phyloP scores from a whole-genome alignment of 2,797 vertebrate species.

The Adelosebastes latens region DNA sequence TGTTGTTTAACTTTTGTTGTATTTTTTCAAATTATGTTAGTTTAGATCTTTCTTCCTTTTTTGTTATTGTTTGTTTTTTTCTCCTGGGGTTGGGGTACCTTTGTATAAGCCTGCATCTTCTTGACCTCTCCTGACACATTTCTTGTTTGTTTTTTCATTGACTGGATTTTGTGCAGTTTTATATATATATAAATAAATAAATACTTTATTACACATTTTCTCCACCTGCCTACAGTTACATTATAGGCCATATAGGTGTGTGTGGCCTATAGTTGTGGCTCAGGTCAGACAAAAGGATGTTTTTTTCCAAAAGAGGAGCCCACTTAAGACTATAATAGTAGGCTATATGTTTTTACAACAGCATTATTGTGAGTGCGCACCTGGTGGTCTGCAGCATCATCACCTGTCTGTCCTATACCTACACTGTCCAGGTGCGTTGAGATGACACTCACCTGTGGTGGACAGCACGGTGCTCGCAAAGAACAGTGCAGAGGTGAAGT shows the following conservation, averaged over 20 bases:
- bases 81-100: too few species aligned
- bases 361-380: neutral
- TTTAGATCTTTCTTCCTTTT: too few species aligned
- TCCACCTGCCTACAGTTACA: neutral
- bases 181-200: too few species aligned
- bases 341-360: too few species aligned
- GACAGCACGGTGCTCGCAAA: constrained; percentile 97
- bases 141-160: too few species aligned
- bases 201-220: neutral
- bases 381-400: constrained; percentile 20
- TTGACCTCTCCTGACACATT: too few species aligned
- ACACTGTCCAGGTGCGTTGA: neutral
- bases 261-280: neutral
- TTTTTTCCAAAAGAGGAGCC: neutral
- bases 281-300: neutral
- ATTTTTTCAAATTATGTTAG: too few species aligned
- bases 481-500: constrained; percentile 96
- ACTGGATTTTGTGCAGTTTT: too few species aligned
- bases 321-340: too few species aligned
- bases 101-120: too few species aligned
- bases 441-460: constrained; percentile 88
- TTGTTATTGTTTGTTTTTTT: too few species aligned
- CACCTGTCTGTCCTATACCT: neutral
- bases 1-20: too few species aligned
- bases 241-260: neutral